Evolutionary conservation across 2,113 vertebrate species (phyloP).

Genomic region (Lepus americanus): DNA sequence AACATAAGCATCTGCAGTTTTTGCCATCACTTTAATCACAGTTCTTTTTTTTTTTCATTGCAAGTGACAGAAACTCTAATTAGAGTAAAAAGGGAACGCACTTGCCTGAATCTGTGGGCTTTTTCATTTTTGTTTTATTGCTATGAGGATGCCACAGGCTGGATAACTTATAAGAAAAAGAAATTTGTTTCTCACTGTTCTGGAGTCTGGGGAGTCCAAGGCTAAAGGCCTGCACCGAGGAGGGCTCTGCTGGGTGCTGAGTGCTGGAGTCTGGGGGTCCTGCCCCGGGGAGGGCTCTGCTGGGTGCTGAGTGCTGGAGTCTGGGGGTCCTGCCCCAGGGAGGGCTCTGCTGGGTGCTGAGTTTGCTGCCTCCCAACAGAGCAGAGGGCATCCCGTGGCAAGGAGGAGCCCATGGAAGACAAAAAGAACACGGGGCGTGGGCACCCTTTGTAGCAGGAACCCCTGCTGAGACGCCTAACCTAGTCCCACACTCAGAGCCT

Average conservation of each 20-base stretch:
- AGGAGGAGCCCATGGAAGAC: not conserved
- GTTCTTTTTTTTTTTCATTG: not conserved
- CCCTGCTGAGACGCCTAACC: not conserved
- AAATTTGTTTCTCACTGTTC: not conserved
- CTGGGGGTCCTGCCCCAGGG: no score
- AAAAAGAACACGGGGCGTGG: not conserved
- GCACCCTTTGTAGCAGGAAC: not conserved
- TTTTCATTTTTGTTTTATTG: not conserved
- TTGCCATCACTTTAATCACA: constrained; percentile 2
- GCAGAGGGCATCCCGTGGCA: not conserved
- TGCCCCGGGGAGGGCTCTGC: no score
- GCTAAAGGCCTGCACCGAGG: no score
- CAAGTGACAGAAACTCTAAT: not conserved
- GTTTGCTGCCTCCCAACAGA: not conserved
- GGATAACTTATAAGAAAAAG: not conserved
- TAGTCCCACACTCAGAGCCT: no score
- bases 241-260: not conserved
- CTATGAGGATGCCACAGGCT: not conserved
- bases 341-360: no score
- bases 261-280: no score
- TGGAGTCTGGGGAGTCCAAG: not conserved
- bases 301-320: no score
- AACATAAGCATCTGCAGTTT: not conserved
- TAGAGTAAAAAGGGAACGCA: not conserved
- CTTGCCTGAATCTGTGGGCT: not conserved